Evolutionary conservation across 2,113 vertebrate species (phyloP), one percentile per base, ranked within the genome.

Genomic region (Podarcis raffonei): DNA sequence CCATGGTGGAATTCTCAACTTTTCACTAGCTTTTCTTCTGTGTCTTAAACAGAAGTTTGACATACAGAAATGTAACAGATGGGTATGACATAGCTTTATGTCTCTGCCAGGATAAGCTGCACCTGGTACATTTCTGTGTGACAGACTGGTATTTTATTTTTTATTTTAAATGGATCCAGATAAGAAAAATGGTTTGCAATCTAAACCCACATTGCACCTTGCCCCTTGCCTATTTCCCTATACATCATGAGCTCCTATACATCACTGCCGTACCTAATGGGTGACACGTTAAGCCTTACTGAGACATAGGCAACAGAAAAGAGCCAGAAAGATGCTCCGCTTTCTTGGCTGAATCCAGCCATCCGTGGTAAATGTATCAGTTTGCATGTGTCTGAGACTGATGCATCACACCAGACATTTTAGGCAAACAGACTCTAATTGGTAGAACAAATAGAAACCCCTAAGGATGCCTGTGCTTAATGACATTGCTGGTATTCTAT

Each of bases 381-480:
- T 89, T 89, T 94, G 85, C 85, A 53, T 87, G 90, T 74, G 68
- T 93, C 89, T 96, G 94, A 92, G 94, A 92, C 90, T 90, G 94
- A 90, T 94, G 76, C 81, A 96, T 92, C 95, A 84, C 27, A 83
- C 92, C 92, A 92, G 90, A 92, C 89, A 94, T 95, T 95, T 91
- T 90, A 94, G 95, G 95, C 95, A 96, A 95, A 89, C 93, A 90
- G 86, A 77, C 87, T 90, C 90, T 94, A 97, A 96, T 96, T 96
- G 95, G 92, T 68, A 94, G 95, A 97, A 94, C 94, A 96, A 96
- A 96, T 91, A 96, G 89, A 95, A 96, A 95, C 87, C 90, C 93
- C 93, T 1, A 90, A 94, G 93, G 92, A 96, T 94, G 92, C 48
- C 86, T 87, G 8, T 89, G 83, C 86, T 95, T 96, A 95, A 96